phyloP scores from a whole-genome alignment of 2,113 vertebrate species.

The Neopipo cinnamomea region DNA sequence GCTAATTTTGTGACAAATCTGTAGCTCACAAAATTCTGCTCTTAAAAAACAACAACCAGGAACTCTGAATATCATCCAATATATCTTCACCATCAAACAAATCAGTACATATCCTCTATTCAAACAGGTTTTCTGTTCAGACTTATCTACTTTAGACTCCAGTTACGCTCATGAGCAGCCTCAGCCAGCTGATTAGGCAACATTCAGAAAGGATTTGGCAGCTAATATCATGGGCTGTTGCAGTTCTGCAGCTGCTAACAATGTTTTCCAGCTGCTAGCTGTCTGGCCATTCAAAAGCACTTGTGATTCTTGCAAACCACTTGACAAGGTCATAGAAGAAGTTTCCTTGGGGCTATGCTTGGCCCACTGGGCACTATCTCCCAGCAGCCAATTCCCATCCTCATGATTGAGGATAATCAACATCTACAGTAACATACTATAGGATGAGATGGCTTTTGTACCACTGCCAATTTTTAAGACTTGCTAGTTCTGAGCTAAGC shows the following conservation, averaged over 20 bases:
- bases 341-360: not conserved
- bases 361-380: not conserved
- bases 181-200: slow-evolving; percentile 29
- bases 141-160: not conserved
- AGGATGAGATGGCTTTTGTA: not conserved
- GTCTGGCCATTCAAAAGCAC: not conserved
- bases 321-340: not conserved
- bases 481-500: not conserved
- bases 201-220: slow-evolving; percentile 39
- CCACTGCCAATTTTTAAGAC: not conserved
- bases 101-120: not conserved
- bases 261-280: slow-evolving; percentile 40
- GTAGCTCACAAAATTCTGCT: not conserved
- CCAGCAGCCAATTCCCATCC: not conserved
- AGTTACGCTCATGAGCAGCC: not conserved
- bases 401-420: not conserved
- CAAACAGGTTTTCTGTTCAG: not conserved
- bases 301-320: not conserved
- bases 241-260: slow-evolving; percentile 31
- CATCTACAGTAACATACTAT: not conserved
- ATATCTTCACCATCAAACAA: not conserved
- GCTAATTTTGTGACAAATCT: not conserved
- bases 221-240: not conserved
- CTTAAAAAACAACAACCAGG: not conserved
- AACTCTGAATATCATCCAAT: not conserved